Evolutionary conservation across 1,140 invertebrate species (phyloP), one percentile per base, ranked within the genome.

Genomic region (Chrysomallon squamiferum): DNA sequence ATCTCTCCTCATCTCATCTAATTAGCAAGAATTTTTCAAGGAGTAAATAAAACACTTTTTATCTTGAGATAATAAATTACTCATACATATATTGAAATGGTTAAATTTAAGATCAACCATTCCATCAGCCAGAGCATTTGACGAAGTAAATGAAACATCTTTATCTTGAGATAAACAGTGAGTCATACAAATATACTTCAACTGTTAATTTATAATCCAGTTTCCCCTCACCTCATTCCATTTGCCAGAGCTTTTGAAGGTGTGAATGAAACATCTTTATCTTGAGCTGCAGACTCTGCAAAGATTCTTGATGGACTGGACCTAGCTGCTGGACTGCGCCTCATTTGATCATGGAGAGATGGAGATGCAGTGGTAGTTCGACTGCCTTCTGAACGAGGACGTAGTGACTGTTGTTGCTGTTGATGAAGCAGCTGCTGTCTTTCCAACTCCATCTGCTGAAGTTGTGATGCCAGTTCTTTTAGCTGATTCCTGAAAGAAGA

Each of bases 391-490:
- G 75, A 75, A 5, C 65, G 54, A 13, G 75, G 58, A 18, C 62
- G 62, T 20, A 50, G 59, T n/a, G 52, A 59, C 30, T 69, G 70
- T 62, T 70, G 69, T 20, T 63, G 47, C n/a, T 65, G 47, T 47
- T 72, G 66, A 41, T 67, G 68, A 1, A 61, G 52, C 35, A 66
- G 59, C 30, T 64, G 32, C 13, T 57, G 32, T 13, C 69, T 65
- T 22, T 68, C 60, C 29, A 65, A 60, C 54, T 76, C 68, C 73
- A 76, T 69, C 18, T 62, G 27, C 35, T 74, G 65, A 25, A 80
- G 45, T 41, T 66, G 77, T 15, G 72, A 69, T 45, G 72, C 64
- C 15, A 80, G 61, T 27, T 76, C 74, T 54, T 78, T 71, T 9
- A 80, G 66, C 1, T 76, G 66, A 32, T 73, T 73, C 49, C 77